phyloP scores from a whole-genome alignment of 2,797 vertebrate genomes.

The Myotis planiceps region DNA sequence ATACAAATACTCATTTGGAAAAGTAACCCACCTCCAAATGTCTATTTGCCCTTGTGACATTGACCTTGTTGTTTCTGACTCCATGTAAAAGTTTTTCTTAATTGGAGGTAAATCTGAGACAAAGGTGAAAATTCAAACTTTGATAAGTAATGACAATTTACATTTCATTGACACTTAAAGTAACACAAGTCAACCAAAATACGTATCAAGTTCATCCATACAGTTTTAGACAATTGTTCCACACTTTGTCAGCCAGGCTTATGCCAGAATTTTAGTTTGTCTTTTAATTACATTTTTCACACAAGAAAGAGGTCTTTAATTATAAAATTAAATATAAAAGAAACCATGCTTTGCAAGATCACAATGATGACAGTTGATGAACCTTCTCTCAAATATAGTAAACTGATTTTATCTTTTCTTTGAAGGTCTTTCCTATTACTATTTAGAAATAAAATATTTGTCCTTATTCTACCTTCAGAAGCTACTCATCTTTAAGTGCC shows the following conservation, averaged over 20 bases:
- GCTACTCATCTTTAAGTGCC: neutral
- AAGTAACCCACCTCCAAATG: slow-evolving; percentile 91
- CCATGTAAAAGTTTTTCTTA: slow-evolving; percentile 94
- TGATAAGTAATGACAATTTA: slow-evolving; percentile 10
- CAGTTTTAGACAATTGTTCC: neutral
- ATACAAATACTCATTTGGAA: neutral
- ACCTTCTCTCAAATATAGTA: neutral
- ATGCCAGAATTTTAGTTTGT: neutral
- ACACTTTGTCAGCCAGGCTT: neutral
- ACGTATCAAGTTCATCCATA: neutral
- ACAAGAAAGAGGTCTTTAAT: neutral
- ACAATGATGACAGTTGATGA: neutral
- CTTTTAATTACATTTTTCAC: slow-evolving; percentile 30
- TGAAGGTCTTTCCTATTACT: neutral
- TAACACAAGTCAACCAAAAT: slow-evolving; percentile 29
- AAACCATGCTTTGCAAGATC: neutral
- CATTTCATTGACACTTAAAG: slow-evolving; percentile 35
- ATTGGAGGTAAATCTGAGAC: slow-evolving; percentile 91
- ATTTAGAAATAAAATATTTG: slow-evolving; percentile 13
- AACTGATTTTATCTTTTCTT: slow-evolving; percentile 32
- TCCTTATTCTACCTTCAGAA: neutral
- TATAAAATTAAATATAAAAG: neutral
- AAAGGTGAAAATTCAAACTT: slow-evolving; percentile 58
- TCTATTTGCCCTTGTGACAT: slow-evolving; percentile 90
- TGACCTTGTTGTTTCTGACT: slow-evolving; percentile 87